Conservation (phyloP, 2,888 invertebrate species). For the Cryptops parisi region DNA sequence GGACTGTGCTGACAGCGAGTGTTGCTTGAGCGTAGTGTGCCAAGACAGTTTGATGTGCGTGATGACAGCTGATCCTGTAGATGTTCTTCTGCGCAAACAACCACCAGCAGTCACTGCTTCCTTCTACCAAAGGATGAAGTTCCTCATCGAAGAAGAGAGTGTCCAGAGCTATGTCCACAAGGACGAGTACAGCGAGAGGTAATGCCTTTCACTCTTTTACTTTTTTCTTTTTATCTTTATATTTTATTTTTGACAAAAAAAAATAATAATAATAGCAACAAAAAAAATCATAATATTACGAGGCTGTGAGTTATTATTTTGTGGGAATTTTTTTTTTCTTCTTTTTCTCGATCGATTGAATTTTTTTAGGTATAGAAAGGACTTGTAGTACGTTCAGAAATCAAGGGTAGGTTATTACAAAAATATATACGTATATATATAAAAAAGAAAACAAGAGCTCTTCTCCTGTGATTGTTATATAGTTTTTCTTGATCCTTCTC, state of each 20-base stretch:
- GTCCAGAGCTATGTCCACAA: conserved; percentile 93
- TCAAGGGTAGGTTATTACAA: too few relatives aligned
- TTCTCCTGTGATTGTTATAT: too few relatives aligned
- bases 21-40: conserved; percentile 71
- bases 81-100: conserved; percentile 86
- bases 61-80: conserved; percentile 87
- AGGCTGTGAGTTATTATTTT: too few relatives aligned
- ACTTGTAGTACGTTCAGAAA: too few relatives aligned
- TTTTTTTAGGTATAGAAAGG: too few relatives aligned
- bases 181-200: conserved; percentile 97
- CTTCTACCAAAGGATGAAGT: conserved; percentile 96
- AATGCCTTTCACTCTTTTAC: conserved; percentile 29
- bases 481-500: too few relatives aligned
- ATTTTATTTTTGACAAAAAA: too few relatives aligned
- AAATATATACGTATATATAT: too few relatives aligned
- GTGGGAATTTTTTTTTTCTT: background rate
- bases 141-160: conserved; percentile 94
- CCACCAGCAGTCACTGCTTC: conserved; percentile 94
- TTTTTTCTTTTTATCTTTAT: conserved; percentile 8
- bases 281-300: too few relatives aligned
- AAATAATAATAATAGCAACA: too few relatives aligned
- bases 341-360: conserved; percentile 3
- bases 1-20: conserved; percentile 98
- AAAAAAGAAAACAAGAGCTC: too few relatives aligned
- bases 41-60: conserved; percentile 81